These are phyloP conservation scores for Ennomos quercinarius DNA, from an alignment of 2,888 invertebrate species.

Conservation along the genomic window DNA sequence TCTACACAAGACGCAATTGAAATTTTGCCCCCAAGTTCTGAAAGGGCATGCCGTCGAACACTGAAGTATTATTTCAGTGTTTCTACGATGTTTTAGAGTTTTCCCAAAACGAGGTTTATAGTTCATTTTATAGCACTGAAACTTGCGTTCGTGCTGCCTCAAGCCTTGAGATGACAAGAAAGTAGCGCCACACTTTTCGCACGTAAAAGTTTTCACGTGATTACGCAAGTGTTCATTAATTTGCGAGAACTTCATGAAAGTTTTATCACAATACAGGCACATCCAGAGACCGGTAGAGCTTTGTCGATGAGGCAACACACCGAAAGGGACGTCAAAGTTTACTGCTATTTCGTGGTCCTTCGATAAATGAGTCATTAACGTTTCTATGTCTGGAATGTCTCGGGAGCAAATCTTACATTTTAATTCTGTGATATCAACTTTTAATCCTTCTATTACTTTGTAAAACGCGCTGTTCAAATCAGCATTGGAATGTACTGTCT, in stretches of 20 bases:
- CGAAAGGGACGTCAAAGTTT: slow-evolving; percentile 74
- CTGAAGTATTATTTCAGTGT: slow-evolving; percentile 76
- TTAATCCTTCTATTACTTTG: slow-evolving; percentile 75
- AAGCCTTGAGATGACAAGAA: slow-evolving; percentile 75
- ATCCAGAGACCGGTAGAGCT: slow-evolving; percentile 69
- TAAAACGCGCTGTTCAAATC: slow-evolving; percentile 78
- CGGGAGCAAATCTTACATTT: slow-evolving; percentile 70
- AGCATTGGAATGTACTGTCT: slow-evolving; percentile 64
- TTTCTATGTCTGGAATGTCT: slow-evolving; percentile 65
- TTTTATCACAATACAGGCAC: slow-evolving; percentile 76
- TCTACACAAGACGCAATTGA: slow-evolving; percentile 76
- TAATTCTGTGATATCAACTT: slow-evolving; percentile 74
- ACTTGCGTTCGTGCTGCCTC: slow-evolving; percentile 73
- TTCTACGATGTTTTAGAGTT: slow-evolving; percentile 72
- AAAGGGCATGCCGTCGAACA: slow-evolving; percentile 79
- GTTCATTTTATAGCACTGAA: slow-evolving; percentile 74
- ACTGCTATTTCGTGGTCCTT: slow-evolving; percentile 66
- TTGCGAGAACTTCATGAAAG: slow-evolving; percentile 72
- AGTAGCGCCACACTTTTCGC: slow-evolving; percentile 76
- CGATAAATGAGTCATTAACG: slow-evolving; percentile 71
- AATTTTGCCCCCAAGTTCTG: slow-evolving; percentile 79
- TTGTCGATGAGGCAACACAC: slow-evolving; percentile 75
- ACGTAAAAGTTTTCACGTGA: slow-evolving; percentile 76
- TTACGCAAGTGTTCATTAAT: slow-evolving; percentile 74
- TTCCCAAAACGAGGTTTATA: slow-evolving; percentile 77